These are phyloP conservation scores for Sula dactylatra DNA, from an alignment of 2,113 vertebrate species.

Conservation along the genomic window DNA sequence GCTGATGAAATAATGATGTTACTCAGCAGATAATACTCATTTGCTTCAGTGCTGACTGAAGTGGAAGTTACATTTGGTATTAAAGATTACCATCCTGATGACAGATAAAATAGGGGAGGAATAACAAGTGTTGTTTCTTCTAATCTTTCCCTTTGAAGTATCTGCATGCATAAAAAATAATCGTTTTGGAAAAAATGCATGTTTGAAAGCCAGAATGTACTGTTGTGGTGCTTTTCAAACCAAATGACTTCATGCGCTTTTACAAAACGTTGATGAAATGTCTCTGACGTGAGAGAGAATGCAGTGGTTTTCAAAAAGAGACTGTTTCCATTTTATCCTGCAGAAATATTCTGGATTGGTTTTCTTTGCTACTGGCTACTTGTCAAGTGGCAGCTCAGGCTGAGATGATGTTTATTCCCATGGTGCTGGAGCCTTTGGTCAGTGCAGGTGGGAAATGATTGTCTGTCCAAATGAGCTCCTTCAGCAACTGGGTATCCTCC, in stretches of 20 bases:
- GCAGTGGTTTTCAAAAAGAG: background rate
- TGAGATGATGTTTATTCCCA: background rate
- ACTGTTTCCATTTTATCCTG: background rate
- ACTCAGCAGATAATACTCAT: background rate
- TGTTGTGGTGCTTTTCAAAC: background rate
- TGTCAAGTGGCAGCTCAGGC: background rate
- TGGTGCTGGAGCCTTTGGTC: background rate
- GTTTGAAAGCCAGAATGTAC: background rate
- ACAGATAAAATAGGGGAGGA: background rate
- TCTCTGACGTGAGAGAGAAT: background rate
- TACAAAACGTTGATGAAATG: background rate
- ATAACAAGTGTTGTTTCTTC: background rate
- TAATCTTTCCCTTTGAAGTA: conserved; percentile 11
- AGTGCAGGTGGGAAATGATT: background rate
- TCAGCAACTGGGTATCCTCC: background rate
- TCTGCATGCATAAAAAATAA: background rate
- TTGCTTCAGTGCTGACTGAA: background rate
- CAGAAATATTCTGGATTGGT: background rate
- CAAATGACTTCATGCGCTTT: background rate
- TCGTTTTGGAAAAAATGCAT: background rate
- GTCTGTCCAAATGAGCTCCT: background rate
- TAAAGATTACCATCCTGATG: background rate
- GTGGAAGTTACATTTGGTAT: background rate
- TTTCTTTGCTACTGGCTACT: background rate
- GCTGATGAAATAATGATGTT: background rate